Percentiles rank a stretch among this genome's conserved stretches.
Conservation (phyloP, 2,797 vertebrate species). For the Vespertilio murinus region DNA sequence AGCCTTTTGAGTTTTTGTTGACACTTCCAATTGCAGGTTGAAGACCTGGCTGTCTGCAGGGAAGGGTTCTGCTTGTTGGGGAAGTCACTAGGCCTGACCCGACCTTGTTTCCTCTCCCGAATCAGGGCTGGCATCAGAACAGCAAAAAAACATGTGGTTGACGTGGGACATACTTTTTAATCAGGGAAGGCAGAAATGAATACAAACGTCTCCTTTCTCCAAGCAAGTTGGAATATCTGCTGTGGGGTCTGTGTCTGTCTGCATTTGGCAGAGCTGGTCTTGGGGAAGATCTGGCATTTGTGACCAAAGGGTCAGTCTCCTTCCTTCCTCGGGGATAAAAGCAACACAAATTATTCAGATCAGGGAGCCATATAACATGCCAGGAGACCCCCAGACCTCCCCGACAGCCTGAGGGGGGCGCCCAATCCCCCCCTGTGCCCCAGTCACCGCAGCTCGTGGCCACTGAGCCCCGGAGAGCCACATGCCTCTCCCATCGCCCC, state of each 20-base stretch:
- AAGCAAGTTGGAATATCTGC: neutral
- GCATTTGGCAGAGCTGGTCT: neutral
- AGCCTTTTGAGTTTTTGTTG: conserved; percentile 25
- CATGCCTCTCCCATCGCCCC: conserved; percentile 81
- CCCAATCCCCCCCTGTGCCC: conserved; percentile 38
- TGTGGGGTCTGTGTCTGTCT: conserved; percentile 2
- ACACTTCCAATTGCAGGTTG: neutral
- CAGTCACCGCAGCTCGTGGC: conserved; percentile 69
- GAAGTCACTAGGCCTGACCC: neutral
- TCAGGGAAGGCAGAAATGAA: neutral
- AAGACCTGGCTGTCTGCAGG: neutral
- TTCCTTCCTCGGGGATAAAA: neutral
- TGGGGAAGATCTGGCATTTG: conserved; percentile 39
- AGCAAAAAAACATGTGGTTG: conserved; percentile 37
- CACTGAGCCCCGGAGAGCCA: conserved; percentile 72
- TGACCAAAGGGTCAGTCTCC: conserved; percentile 59
- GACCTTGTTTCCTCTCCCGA: neutral
- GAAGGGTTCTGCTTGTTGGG: neutral
- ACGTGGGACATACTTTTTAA: conserved; percentile 53
- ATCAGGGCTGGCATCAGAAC: conserved; percentile 23
- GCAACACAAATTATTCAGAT: conserved; percentile 44
- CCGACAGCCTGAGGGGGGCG: conserved; percentile 4
- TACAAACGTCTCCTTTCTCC: conserved; percentile 37
- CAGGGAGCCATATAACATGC: neutral
- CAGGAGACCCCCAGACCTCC: neutral